Evolutionary conservation across 1,140 invertebrate species (phyloP), one percentile per base, ranked within the genome.

Genomic region (Drosophila kikkawai): DNA sequence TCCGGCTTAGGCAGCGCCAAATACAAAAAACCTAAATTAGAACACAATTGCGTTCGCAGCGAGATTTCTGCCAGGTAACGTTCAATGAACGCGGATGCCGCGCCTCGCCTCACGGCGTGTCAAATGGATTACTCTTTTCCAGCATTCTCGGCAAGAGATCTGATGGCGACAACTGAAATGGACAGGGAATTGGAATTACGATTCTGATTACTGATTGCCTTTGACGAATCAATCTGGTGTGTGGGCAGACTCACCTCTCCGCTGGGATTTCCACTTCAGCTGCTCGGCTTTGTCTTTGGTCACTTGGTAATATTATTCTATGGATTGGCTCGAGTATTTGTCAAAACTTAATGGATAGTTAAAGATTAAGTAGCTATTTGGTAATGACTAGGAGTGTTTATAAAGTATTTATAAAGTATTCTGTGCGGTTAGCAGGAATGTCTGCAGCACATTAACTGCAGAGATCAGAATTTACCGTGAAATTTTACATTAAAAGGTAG

Each of bases 81-180:
- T 90, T 85, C 85, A 90, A 53, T 90, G 85, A 90, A 90, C 85
- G 85, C 85, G 85, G 86, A 90, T 90, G 67, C 85, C 78, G 69
- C 55, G 39, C 58, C 75, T 67, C 42, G 19, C 39, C 22, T 22
- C 42, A 11, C 57, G 58, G 70, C 86, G 81, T 90, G 85, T 91
- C 85, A 75, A 90, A 90, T 90, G 85, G 85, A 90, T 90, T 90
- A 88, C 57, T 80, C 64, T 83, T 68, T 78, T n/a, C 65, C 79
- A 81, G 53, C 74, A 53, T 63, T 60, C 45, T 17, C 41, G 68
- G 19, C 83, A 70, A 74, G 26, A 48, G 22, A 48, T 48, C 22
- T 26, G 47, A 48, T 48, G 22, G 47, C 47, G 47, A 48, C 47
- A 48, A 29, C 61, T 64, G 58, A 73, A 73, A 75, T 68, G 60